Evolutionary conservation across 2,888 invertebrate species (phyloP).

Genomic region (Nezara viridula): DNA sequence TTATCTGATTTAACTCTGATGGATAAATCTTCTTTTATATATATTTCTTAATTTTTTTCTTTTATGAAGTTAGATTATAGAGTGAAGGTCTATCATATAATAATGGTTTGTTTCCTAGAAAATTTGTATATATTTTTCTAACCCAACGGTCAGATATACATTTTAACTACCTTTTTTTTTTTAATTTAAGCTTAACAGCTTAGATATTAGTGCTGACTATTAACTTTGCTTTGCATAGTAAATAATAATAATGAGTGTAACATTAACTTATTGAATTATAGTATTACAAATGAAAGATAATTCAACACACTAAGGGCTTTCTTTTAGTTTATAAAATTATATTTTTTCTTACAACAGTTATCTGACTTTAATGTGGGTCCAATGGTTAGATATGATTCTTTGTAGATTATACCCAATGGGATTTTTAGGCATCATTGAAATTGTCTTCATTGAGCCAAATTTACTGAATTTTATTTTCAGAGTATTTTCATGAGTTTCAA

Average conservation of each 20-base stretch:
- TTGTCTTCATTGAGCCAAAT: neutral
- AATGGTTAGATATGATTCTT: neutral
- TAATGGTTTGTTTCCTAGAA: neutral
- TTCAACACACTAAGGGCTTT: neutral
- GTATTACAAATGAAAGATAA: neutral
- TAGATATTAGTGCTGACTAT: slow-evolving; percentile 11
- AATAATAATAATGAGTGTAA: slow-evolving; percentile 29
- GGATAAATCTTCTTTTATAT: too few relatives aligned
- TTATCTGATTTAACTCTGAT: too few relatives aligned
- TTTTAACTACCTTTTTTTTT: neutral
- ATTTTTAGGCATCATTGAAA: neutral
- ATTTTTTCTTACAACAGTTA: neutral
- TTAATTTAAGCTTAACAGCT: slow-evolving; percentile 31
- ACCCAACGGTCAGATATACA: neutral
- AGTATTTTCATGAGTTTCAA: neutral
- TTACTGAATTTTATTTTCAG: neutral
- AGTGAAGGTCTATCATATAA: too few relatives aligned
- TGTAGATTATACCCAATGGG: neutral
- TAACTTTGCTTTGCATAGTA: slow-evolving; percentile 48
- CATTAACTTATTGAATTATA: slow-evolving; percentile 23
- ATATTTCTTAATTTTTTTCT: too few relatives aligned
- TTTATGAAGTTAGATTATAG: too few relatives aligned
- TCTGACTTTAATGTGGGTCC: neutral
- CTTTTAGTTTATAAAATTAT: neutral
- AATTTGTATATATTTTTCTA: neutral